These are phyloP conservation scores for Euzetes globulus DNA, from an alignment of 2,888 invertebrate genomes.

Conservation along the genomic window DNA sequence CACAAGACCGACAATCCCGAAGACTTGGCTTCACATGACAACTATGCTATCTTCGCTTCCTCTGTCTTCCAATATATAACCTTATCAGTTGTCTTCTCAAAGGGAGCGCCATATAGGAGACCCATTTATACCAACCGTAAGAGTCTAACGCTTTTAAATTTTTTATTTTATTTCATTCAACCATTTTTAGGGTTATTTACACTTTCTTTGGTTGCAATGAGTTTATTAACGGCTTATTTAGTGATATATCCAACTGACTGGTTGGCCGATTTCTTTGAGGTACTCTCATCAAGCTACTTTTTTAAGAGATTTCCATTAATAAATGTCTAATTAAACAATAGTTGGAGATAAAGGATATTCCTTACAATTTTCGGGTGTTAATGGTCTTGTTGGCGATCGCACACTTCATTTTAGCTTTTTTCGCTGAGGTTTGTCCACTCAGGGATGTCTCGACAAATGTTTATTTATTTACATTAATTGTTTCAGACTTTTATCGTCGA, in stretches of 20 bases:
- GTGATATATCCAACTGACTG: constrained; percentile 51
- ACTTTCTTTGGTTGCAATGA: constrained; percentile 54
- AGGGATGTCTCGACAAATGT: not conserved
- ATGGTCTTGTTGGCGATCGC: constrained; percentile 56
- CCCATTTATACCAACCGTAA: constrained; percentile 56
- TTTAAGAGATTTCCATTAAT: not conserved
- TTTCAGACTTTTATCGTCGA: constrained; percentile 37
- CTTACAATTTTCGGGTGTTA: constrained; percentile 53
- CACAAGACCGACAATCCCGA: constrained; percentile 50
- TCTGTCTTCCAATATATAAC: constrained; percentile 71
- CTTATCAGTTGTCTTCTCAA: constrained; percentile 68
- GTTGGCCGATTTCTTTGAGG: constrained; percentile 46
- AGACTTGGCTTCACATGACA: constrained; percentile 63
- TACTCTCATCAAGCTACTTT: constrained; percentile 37
- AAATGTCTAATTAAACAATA: constrained; percentile 31
- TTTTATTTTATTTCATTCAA: constrained; percentile 26
- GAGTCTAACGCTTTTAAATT: constrained; percentile 24
- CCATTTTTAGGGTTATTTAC: constrained; percentile 55
- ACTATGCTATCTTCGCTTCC: constrained; percentile 67
- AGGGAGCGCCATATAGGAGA: constrained; percentile 66
- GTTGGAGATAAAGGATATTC: constrained; percentile 45
- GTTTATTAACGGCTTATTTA: constrained; percentile 55
- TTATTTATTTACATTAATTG: no score
- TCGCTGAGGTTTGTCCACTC: constrained; percentile 55
- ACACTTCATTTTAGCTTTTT: constrained; percentile 56